These are phyloP conservation scores for Aradophagus sp. DNA, from an alignment of 1,140 invertebrate genomes.

Conservation along the genomic window DNA sequence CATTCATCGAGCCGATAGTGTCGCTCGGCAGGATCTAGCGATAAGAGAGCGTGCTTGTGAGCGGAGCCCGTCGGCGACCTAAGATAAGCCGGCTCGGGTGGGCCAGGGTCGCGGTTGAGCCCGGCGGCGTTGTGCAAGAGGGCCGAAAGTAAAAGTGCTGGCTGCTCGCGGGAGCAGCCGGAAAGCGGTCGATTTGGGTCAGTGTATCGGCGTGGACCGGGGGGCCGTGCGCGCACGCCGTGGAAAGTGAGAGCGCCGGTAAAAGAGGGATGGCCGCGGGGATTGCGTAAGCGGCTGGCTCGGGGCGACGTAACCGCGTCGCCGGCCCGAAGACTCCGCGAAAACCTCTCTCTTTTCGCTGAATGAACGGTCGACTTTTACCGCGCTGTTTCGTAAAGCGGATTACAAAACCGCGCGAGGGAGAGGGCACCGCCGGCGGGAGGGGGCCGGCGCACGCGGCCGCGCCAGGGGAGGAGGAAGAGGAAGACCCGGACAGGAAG, in stretches of 20 bases:
- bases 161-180: slow-evolving; percentile 65
- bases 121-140: slow-evolving; percentile 73
- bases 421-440: slow-evolving; percentile 52
- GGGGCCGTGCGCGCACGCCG: background rate
- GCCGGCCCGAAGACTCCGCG: slow-evolving; percentile 21
- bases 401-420: slow-evolving; percentile 68
- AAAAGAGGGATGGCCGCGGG: slow-evolving; percentile 46
- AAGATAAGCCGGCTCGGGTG: slow-evolving; percentile 14
- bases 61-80: slow-evolving; percentile 7
- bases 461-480: slow-evolving; percentile 25
- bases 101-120: too few species aligned
- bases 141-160: slow-evolving; percentile 75
- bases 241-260: slow-evolving; percentile 37
- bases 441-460: slow-evolving; percentile 32
- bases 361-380: slow-evolving; percentile 54
- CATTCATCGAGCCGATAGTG: slow-evolving; percentile 46
- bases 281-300: slow-evolving; percentile 41
- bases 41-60: slow-evolving; percentile 10
- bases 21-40: slow-evolving; percentile 33
- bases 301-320: slow-evolving; percentile 20
- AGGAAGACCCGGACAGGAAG: slow-evolving; percentile 45
- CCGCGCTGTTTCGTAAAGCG: slow-evolving; percentile 69
- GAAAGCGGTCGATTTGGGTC: slow-evolving; percentile 50
- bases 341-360: slow-evolving; percentile 39
- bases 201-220: slow-evolving; percentile 48